Conservation (phyloP, 2,797 vertebrate species). For the Erithacus rubecula region DNA sequence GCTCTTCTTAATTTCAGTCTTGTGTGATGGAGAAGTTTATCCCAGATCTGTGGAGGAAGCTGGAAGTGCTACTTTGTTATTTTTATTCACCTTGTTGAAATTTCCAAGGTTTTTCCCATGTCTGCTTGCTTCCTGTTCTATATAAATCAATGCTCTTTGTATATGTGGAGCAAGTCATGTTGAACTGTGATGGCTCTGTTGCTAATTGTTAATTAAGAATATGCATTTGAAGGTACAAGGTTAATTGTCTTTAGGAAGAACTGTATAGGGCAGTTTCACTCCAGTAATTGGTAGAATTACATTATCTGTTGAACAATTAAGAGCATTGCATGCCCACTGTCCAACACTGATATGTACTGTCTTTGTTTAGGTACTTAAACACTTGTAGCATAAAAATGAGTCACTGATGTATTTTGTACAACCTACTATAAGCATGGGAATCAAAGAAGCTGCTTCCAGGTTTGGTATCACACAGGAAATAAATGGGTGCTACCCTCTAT, state of each 20-base stretch:
- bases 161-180: neutral
- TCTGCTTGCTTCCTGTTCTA: neutral
- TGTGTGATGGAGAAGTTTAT: neutral
- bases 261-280: neutral
- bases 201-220: neutral
- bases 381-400: neutral
- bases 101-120: neutral
- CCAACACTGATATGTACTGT: neutral
- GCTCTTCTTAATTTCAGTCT: neutral
- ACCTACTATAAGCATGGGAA: neutral
- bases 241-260: neutral
- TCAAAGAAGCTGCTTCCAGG: conserved; percentile 29
- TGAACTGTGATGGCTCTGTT: neutral
- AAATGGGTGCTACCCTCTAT: conserved; percentile 56
- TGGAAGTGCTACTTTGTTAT: neutral
- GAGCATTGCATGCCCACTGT: neutral
- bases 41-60: neutral
- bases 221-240: neutral
- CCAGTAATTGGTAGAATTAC: neutral
- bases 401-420: neutral
- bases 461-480: conserved; percentile 58
- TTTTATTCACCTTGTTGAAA: neutral
- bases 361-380: neutral
- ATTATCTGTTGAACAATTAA: neutral
- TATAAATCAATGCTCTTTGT: neutral